Evolutionary conservation across 2,113 vertebrate genomes (phyloP).

Genomic region (Upupa epops): DNA sequence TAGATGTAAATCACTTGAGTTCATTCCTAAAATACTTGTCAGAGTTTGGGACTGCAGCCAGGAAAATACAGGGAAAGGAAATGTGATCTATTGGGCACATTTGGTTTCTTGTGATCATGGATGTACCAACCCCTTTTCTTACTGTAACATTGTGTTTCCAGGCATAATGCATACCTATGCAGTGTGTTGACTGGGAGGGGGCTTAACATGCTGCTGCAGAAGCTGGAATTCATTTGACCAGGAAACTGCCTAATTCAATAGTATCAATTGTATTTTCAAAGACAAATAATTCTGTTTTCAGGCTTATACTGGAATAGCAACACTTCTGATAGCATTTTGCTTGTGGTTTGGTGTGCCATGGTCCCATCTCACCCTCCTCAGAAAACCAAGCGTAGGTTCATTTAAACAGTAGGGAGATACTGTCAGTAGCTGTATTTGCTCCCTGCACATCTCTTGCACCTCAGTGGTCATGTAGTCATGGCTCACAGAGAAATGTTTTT

Average conservation of each 20-base stretch:
- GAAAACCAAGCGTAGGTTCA: neutral
- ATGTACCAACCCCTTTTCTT: neutral
- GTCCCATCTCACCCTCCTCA: neutral
- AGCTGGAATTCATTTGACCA: neutral
- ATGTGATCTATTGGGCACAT: conserved; percentile 32
- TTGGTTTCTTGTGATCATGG: conserved; percentile 9
- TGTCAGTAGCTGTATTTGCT: neutral
- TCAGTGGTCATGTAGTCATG: neutral
- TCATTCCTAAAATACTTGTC: conserved; percentile 45
- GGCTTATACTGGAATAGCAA: neutral
- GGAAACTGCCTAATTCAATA: neutral
- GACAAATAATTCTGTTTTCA: neutral
- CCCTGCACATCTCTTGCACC: neutral
- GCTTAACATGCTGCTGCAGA: neutral
- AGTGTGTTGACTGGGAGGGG: neutral
- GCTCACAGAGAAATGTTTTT: neutral
- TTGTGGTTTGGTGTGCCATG: neutral
- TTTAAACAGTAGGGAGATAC: neutral
- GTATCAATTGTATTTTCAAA: neutral
- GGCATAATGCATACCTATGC: neutral
- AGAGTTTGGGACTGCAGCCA: conserved; percentile 5
- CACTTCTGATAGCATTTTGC: neutral
- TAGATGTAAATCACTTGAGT: conserved; percentile 38
- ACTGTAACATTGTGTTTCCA: neutral
- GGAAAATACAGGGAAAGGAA: conserved; percentile 55